These are phyloP conservation scores for Campylorhamphus procurvoides DNA, from an alignment of 2,113 vertebrate species.

Conservation along the genomic window DNA sequence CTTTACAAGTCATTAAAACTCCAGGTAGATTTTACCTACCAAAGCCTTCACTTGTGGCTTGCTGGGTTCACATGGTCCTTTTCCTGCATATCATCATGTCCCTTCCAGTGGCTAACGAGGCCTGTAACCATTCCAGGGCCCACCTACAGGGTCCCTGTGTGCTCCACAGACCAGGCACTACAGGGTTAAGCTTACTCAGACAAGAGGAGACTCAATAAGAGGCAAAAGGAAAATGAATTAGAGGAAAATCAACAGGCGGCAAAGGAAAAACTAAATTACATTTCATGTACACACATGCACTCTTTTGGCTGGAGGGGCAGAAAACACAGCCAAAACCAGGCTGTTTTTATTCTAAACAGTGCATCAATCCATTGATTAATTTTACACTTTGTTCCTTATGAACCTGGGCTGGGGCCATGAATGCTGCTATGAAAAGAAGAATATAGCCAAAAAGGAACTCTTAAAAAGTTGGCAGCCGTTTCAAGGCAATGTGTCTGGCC, in stretches of 20 bases:
- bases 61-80: background rate
- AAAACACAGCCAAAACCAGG: conserved; percentile 52
- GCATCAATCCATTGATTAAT: conserved; percentile 70
- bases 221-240: conserved; percentile 68
- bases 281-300: conserved; percentile 61
- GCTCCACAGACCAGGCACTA: background rate
- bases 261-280: conserved; percentile 69
- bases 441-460: conserved; percentile 65
- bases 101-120: background rate
- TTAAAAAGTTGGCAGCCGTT: conserved; percentile 56
- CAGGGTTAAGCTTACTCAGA: conserved; percentile 51
- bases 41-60: background rate
- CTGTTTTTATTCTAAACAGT: conserved; percentile 70
- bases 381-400: conserved; percentile 71
- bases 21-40: conserved; percentile 30
- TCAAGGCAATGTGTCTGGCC: conserved; percentile 66
- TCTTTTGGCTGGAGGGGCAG: conserved; percentile 59
- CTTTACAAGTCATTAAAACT: conserved; percentile 61
- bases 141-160: background rate
- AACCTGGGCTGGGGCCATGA: conserved; percentile 63
- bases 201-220: conserved; percentile 45
- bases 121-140: background rate
- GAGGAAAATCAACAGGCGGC: conserved; percentile 62
- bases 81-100: background rate
- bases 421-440: conserved; percentile 56